Evolutionary conservation across 2,113 vertebrate genomes (phyloP).

Genomic region (Hemiprocne comata): DNA sequence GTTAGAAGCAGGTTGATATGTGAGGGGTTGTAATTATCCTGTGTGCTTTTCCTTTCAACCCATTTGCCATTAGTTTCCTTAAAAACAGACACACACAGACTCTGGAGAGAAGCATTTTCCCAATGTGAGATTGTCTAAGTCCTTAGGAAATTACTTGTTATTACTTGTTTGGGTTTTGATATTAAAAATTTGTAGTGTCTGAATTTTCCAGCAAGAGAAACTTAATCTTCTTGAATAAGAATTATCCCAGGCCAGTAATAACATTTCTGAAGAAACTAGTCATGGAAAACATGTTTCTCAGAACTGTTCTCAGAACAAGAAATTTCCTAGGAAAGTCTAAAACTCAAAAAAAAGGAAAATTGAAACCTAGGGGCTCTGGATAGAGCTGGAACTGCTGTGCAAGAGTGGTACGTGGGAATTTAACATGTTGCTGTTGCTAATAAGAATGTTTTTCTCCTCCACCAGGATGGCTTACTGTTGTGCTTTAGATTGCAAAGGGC

Average conservation of each 20-base stretch:
- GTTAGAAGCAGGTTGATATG: conserved; percentile 34
- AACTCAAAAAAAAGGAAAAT: neutral
- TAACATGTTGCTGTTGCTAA: neutral
- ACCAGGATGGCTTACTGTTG: neutral
- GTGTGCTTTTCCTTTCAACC: conserved; percentile 11
- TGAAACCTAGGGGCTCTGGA: neutral
- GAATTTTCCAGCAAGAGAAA: conserved; percentile 51
- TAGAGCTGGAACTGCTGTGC: neutral
- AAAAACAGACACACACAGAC: neutral
- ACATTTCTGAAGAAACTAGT: conserved; percentile 46
- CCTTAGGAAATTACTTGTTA: conserved; percentile 37
- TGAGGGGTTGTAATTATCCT: conserved; percentile 28
- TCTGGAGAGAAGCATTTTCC: conserved; percentile 22
- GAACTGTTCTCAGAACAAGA: conserved; percentile 1
- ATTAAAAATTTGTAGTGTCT: conserved; percentile 27
- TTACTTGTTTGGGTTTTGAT: conserved; percentile 44
- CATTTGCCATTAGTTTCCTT: conserved; percentile 17
- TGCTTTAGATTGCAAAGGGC: neutral
- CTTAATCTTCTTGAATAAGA: conserved; percentile 10
- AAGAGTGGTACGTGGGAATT: neutral
- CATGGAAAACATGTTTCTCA: conserved; percentile 49
- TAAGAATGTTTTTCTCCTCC: neutral
- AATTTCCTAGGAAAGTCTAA: neutral
- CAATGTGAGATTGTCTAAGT: neutral
- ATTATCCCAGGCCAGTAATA: conserved; percentile 48